phyloP scores from a whole-genome alignment of 1,140 invertebrate species.

The Zaprionus ornatus region DNA sequence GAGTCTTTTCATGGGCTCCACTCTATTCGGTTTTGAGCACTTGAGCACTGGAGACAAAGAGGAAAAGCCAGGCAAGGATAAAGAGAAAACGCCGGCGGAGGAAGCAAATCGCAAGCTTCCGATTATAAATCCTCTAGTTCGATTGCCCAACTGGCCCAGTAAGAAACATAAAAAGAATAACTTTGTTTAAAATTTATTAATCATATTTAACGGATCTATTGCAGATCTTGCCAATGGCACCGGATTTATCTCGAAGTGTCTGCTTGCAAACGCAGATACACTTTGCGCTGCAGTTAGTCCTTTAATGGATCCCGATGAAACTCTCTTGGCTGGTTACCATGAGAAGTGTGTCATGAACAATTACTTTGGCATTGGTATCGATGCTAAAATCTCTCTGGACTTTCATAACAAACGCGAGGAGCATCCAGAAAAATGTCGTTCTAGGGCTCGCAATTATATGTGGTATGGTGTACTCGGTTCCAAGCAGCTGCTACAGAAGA shows the following conservation, averaged over 20 bases:
- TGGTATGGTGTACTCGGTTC: conserved; percentile 98
- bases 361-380: conserved; percentile 99
- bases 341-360: conserved; percentile 99
- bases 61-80: conserved; percentile 64
- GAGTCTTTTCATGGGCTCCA: conserved; percentile 83
- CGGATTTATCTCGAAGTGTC: conserved; percentile 94
- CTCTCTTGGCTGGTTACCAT: conserved; percentile 94
- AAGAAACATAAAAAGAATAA: conserved; percentile 82
- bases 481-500: conserved; percentile 95
- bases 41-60: conserved; percentile 47
- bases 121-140: conserved; percentile 95
- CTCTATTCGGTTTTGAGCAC: conserved; percentile 77
- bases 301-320: conserved; percentile 95
- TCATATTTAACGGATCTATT: neutral
- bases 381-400: conserved; percentile 98
- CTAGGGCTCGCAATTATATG: conserved; percentile 97
- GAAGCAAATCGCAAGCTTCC: conserved; percentile 89
- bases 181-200: neutral
- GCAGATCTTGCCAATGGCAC: conserved; percentile 88
- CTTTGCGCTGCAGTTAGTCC: conserved; percentile 97
- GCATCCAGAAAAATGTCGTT: conserved; percentile 98
- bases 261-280: conserved; percentile 98
- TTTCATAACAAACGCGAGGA: conserved; percentile 99
- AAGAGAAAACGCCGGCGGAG: conserved; percentile 81
- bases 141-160: conserved; percentile 94